Conservation (phyloP, 35 echinoderm and acorn worm species). For the Lytechinus variegatus region DNA sequence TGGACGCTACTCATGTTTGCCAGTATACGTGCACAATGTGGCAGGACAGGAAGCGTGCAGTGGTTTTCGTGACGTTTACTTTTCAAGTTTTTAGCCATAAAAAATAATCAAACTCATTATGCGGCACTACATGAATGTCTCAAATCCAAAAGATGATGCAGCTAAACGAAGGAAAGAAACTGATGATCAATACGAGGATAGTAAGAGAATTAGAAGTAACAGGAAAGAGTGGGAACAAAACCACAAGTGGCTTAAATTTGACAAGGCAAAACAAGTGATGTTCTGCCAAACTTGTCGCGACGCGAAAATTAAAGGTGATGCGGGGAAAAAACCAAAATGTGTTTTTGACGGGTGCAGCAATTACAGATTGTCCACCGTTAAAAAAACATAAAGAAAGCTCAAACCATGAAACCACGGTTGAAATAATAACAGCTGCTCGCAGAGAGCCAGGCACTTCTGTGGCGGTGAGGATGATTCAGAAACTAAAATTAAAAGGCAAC, state of each 20-base stretch:
- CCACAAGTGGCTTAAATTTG: conserved; percentile 51
- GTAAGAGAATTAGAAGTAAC: background rate
- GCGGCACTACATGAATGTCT: background rate
- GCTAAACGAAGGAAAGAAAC: background rate
- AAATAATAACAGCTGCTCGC: background rate
- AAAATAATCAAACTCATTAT: no score
- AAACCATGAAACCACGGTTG: conserved; percentile 45
- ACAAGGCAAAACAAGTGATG: conserved; percentile 36
- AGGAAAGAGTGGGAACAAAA: conserved; percentile 45
- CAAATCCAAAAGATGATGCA: background rate
- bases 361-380: conserved; percentile 49
- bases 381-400: conserved; percentile 50
- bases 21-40: no score
- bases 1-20: no score
- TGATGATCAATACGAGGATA: background rate
- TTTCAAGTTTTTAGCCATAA: no score
- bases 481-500: background rate
- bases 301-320: background rate
- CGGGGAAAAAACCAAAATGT: conserved; percentile 35
- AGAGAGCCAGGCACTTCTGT: conserved; percentile 16
- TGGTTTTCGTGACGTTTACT: no score
- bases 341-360: conserved; percentile 27
- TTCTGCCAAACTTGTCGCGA: conserved; percentile 43
- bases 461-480: conserved; percentile 59
- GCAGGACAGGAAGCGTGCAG: no score